Conservation (phyloP, 2,888 invertebrate genomes). For the Charanyca ferruginea region DNA sequence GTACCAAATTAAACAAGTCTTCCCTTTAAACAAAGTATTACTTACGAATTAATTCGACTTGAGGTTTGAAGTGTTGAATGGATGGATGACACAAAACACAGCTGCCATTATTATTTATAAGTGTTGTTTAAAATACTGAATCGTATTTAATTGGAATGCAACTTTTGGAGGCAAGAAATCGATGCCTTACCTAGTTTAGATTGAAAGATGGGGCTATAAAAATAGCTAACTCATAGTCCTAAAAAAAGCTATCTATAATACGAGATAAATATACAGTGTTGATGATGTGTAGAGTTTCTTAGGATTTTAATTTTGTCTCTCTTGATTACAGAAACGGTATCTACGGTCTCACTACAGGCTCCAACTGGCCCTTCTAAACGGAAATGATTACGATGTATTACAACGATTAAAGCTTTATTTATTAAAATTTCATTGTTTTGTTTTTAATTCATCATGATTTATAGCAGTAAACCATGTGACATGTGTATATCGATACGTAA, state of each 20-base stretch:
- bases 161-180: no score
- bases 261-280: no score
- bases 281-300: no score
- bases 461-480: background rate
- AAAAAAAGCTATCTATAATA: background rate
- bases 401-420: slow-evolving; percentile 34
- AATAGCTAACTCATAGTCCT: no score
- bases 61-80: no score
- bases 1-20: no score
- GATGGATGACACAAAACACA: background rate
- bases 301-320: background rate
- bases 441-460: background rate
- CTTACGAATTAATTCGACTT: no score
- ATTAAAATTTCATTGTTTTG: slow-evolving; percentile 10
- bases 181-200: no score
- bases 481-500: background rate
- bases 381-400: slow-evolving; percentile 9
- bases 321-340: slow-evolving; percentile 41
- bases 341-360: slow-evolving; percentile 26
- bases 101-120: background rate
- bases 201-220: no score
- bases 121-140: background rate
- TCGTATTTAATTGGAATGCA: no score
- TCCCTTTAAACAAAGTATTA: no score
- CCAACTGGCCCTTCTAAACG: slow-evolving; percentile 42